These are phyloP conservation scores for Antedon mediterranea DNA, from an alignment of 53 echinoderm and acorn worm genomes.

Conservation along the genomic window DNA sequence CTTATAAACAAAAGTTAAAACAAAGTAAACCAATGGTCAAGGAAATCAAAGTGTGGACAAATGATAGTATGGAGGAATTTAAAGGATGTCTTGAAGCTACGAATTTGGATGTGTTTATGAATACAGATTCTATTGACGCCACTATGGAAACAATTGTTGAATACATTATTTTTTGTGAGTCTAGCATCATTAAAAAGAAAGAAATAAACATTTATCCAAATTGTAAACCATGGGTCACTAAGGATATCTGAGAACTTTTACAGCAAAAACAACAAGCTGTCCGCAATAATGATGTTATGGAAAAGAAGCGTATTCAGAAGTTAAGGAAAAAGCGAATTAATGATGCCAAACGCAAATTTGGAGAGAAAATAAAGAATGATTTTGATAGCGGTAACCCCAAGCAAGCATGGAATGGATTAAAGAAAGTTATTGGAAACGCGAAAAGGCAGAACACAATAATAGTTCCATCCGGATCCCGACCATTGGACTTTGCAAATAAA, in stretches of 20 bases:
- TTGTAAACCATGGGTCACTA: constrained; percentile 16
- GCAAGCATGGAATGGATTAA: background rate
- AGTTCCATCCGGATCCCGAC: background rate
- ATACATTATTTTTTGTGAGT: constrained; percentile 21
- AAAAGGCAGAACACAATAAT: background rate
- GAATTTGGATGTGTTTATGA: constrained; percentile 8
- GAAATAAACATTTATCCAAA: constrained; percentile 11
- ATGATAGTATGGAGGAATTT: background rate
- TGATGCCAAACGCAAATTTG: background rate
- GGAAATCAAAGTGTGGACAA: constrained; percentile 1
- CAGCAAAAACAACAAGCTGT: constrained; percentile 4
- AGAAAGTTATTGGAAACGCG: background rate
- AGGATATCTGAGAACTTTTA: constrained; percentile 2
- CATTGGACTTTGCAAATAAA: background rate
- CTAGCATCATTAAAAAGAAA: constrained; percentile 1
- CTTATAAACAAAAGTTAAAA: constrained; percentile 19
- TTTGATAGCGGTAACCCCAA: background rate
- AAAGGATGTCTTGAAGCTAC: constrained; percentile 9
- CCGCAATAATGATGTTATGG: too few species aligned
- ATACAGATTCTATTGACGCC: background rate
- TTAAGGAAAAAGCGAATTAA: background rate
- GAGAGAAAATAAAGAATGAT: background rate
- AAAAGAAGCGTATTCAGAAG: background rate
- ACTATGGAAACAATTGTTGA: background rate
- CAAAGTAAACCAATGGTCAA: constrained; percentile 3